Conservation (phyloP, 35 echinoderm and acorn worm genomes). For the Acanthaster planci region DNA sequence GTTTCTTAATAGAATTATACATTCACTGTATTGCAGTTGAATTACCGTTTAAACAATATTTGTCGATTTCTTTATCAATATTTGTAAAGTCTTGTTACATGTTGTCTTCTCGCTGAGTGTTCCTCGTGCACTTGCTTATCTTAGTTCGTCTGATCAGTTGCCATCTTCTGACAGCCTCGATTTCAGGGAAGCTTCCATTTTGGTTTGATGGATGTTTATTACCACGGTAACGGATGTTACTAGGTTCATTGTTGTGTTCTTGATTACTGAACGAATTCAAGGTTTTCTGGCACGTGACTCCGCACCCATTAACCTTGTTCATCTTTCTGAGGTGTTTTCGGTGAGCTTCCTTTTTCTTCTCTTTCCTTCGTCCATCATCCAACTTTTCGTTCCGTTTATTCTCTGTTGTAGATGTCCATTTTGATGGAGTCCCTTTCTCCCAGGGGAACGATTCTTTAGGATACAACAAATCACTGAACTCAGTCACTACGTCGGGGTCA, state of each 20-base stretch:
- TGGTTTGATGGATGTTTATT: not conserved
- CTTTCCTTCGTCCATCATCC: not conserved
- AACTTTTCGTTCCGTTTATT: not conserved
- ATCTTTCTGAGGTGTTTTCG: slow-evolving; percentile 11
- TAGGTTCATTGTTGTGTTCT: not conserved
- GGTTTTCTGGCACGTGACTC: too few relatives aligned
- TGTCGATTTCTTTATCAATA: not conserved
- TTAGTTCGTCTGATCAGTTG: not conserved
- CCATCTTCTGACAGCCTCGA: slow-evolving; percentile 27
- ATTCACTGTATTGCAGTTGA: too few relatives aligned
- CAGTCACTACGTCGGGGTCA: not conserved
- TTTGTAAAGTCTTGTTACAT: not conserved
- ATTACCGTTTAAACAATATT: too few relatives aligned
- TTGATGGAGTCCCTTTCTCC: not conserved
- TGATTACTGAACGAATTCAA: not conserved
- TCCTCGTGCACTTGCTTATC: not conserved
- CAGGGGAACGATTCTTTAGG: not conserved
- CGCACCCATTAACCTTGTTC: not conserved
- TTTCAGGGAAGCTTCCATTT: slow-evolving; percentile 15
- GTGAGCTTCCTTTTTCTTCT: not conserved
- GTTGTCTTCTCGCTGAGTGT: not conserved
- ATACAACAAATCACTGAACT: not conserved
- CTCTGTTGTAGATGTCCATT: not conserved
- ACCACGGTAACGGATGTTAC: not conserved
- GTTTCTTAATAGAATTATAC: too few relatives aligned